Evolutionary conservation across 2,797 vertebrate species (phyloP), one percentile per base, ranked within the genome.

Genomic region (Erpetoichthys calabaricus): DNA sequence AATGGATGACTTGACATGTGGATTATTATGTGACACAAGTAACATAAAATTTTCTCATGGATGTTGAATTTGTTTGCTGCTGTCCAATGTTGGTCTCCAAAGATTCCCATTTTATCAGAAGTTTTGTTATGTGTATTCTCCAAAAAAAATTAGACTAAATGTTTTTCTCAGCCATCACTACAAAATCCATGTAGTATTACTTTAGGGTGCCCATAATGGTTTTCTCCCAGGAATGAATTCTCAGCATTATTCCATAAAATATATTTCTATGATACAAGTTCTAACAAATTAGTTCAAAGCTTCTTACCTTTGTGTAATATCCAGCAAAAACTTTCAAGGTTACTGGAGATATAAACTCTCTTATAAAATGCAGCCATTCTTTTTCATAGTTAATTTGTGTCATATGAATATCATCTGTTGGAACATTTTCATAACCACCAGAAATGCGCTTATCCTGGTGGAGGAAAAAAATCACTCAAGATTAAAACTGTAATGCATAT

Each of bases 361-460:
- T 80, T 69, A 99, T 93, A 70, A 98, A 99, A 75, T 98, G 92
- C 4, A 99, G 86, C 95, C 96, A 99, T 55, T 96, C 94, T 7
- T 85, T 88, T 65, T 98, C 92, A 45, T 88, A 82, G 4, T 80
- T 86, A 1, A 99, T 85, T 68, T 99, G 96, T 58, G 79, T 91
- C 96, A 99, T 97, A 46, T 99, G 96, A 70, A 99, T 99, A 72
- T 99, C 96, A 60, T 99, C 96, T 0, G 96, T 99, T 1, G 96
- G 96, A 59, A 99, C 96, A 2, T 90, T 98, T 77, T 99, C 96
- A 56, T 98, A 99, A 63, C 96, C 96, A 45, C 96, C 95, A 51
- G 91, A 44, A 69, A 99, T 93, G 45, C 96, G 85, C 64, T 81
- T 92, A 77, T 99, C 96, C 95, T 99, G 73, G 57, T 45, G 60